Conservation (phyloP, 1,140 invertebrate species). For the Scaptodrosophila lebanonensis region DNA sequence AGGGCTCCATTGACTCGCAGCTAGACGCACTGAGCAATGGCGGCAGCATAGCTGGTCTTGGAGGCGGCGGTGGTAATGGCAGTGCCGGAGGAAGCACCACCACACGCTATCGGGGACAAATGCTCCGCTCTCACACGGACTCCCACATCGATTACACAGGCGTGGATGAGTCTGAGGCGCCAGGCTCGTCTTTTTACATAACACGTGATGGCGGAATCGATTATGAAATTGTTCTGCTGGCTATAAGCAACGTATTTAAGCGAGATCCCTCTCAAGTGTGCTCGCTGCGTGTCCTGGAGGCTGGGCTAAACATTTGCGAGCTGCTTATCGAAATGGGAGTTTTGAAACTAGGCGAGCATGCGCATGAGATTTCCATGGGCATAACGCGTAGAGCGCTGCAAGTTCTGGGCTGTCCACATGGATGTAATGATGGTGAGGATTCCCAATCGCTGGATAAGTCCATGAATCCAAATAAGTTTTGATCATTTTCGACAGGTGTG, state of each 20-base stretch:
- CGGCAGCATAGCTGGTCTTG: conserved; percentile 65
- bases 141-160: conserved; percentile 93
- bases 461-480: conserved; percentile 21
- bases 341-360: conserved; percentile 81
- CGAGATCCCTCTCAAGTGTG: conserved; percentile 83
- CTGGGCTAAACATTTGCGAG: conserved; percentile 92
- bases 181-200: conserved; percentile 94
- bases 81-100: conserved; percentile 50
- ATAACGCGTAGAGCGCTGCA: conserved; percentile 84
- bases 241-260: conserved; percentile 89
- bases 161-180: conserved; percentile 88
- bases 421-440: conserved; percentile 81
- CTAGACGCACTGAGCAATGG: conserved; percentile 84
- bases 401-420: conserved; percentile 95
- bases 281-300: conserved; percentile 91
- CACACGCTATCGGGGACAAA: conserved; percentile 68
- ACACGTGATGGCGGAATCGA: conserved; percentile 96
- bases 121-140: conserved; percentile 94
- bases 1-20: conserved; percentile 89
- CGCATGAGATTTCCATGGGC: conserved; percentile 79
- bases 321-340: conserved; percentile 92
- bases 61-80: conserved; percentile 54
- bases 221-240: conserved; percentile 92
- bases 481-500: conserved; percentile 78
- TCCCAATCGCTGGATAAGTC: too few species aligned